Evolutionary conservation across 2,113 vertebrate species (phyloP).

Genomic region (Lampris megalopsis): DNA sequence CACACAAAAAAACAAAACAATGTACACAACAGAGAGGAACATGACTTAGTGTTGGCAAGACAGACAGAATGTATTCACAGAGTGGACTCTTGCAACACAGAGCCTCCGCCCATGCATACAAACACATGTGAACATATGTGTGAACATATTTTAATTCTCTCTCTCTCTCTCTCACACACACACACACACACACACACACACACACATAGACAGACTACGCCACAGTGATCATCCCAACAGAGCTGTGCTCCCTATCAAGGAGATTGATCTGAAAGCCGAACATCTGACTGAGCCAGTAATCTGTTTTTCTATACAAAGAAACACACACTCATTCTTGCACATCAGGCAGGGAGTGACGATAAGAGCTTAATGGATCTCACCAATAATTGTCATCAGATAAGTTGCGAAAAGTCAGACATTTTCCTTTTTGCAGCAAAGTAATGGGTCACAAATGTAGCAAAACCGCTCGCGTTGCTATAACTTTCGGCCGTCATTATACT

Average conservation of each 20-base stretch:
- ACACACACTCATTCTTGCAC: neutral
- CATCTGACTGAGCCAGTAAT: slow-evolving; percentile 8
- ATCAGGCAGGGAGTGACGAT: neutral
- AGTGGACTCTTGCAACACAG: neutral
- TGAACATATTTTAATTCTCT: too few relatives aligned
- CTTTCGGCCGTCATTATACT: too few relatives aligned
- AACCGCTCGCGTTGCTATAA: too few relatives aligned
- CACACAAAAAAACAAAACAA: slow-evolving; percentile 56
- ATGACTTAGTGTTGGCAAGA: slow-evolving; percentile 59
- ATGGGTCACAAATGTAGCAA: neutral
- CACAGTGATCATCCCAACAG: neutral
- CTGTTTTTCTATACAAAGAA: slow-evolving; percentile 8
- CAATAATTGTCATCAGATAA: neutral
- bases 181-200: neutral
- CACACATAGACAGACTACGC: neutral
- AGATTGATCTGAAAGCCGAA: slow-evolving; percentile 33
- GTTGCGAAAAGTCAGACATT: neutral
- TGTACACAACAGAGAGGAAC: slow-evolving; percentile 51
- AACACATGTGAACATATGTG: neutral
- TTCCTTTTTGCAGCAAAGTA: neutral
- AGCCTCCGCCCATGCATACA: neutral
- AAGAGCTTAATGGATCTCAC: neutral
- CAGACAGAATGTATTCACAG: slow-evolving; percentile 26
- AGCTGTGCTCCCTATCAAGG: slow-evolving; percentile 2
- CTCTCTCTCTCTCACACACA: slow-evolving; percentile 10